These are phyloP conservation scores for Palythoa heliodiscus DNA, from an alignment of 92 coral and sea anemone genomes.

Conservation along the genomic window DNA sequence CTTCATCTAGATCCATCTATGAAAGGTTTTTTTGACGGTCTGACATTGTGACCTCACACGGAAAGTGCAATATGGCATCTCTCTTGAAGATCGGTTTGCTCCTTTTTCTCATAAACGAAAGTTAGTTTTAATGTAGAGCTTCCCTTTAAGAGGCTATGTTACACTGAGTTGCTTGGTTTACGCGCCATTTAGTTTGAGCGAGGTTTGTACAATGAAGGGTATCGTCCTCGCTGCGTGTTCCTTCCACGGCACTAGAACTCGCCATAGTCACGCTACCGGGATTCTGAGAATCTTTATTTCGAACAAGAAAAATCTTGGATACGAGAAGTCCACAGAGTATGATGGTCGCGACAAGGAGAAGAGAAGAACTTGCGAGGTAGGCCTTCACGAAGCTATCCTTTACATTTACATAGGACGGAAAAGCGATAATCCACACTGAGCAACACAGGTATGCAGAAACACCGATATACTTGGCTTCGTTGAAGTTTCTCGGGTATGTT, in stretches of 20 bases:
- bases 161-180: conserved; percentile 24
- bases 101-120: too few relatives aligned
- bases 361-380: conserved; percentile 8
- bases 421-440: conserved; percentile 68
- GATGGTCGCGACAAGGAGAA: conserved; percentile 32
- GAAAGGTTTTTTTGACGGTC: too few relatives aligned
- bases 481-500: conserved; percentile 63
- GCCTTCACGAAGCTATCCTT: not conserved
- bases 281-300: not conserved
- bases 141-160: not conserved
- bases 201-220: not conserved
- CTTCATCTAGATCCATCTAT: too few relatives aligned
- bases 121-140: too few relatives aligned
- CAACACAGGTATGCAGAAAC: conserved; percentile 75
- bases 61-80: too few relatives aligned
- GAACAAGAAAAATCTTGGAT: conserved; percentile 44
- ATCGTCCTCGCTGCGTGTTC: conserved; percentile 26
- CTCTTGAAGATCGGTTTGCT: too few relatives aligned
- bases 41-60: too few relatives aligned
- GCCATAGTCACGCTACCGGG: conserved; percentile 36
- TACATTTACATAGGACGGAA: conserved; percentile 42
- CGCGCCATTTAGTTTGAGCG: not conserved
- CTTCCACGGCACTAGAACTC: not conserved
- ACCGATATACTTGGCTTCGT: conserved; percentile 64
- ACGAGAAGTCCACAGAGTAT: conserved; percentile 39